phyloP scores from a whole-genome alignment of 2,888 invertebrate genomes.

The Flexamia atlantica region DNA sequence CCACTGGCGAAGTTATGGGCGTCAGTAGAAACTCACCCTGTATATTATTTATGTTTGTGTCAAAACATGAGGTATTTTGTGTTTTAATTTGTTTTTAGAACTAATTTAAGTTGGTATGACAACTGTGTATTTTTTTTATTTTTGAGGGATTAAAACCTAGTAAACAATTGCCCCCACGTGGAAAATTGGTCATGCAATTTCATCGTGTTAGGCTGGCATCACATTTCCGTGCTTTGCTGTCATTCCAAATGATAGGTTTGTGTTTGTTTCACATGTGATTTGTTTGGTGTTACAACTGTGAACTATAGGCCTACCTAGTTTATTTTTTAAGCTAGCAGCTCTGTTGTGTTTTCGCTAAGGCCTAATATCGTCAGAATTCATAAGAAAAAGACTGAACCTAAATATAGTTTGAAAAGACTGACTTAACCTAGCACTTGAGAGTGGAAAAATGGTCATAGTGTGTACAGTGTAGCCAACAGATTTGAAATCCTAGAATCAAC shows the following conservation, averaged over 20 bases:
- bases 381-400: slow-evolving; percentile 45
- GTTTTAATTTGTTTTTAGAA: slow-evolving; percentile 40
- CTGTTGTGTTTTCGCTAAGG: neutral
- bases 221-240: slow-evolving; percentile 22
- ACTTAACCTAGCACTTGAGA: slow-evolving; percentile 48
- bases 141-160: slow-evolving; percentile 30
- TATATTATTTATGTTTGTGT: slow-evolving; percentile 9
- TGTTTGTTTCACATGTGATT: no score
- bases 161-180: slow-evolving; percentile 14
- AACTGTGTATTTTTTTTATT: slow-evolving; percentile 30
- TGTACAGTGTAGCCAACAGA: slow-evolving; percentile 35
- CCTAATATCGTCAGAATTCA: slow-evolving; percentile 29
- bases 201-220: slow-evolving; percentile 24
- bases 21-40: no score
- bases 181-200: slow-evolving; percentile 12
- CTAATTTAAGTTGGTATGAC: slow-evolving; percentile 48
- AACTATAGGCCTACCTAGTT: no score
- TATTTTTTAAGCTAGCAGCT: no score
- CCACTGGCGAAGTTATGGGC: no score
- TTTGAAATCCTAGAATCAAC: slow-evolving; percentile 44
- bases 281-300: no score
- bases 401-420: slow-evolving; percentile 44
- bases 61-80: neutral
- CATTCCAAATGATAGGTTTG: neutral
- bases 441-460: slow-evolving; percentile 40